Percentiles rank a stretch among this genome's conserved stretches.
Evolutionary conservation across 2,888 invertebrate species (phyloP).

Genomic region (Hypselothyrea guttata): DNA sequence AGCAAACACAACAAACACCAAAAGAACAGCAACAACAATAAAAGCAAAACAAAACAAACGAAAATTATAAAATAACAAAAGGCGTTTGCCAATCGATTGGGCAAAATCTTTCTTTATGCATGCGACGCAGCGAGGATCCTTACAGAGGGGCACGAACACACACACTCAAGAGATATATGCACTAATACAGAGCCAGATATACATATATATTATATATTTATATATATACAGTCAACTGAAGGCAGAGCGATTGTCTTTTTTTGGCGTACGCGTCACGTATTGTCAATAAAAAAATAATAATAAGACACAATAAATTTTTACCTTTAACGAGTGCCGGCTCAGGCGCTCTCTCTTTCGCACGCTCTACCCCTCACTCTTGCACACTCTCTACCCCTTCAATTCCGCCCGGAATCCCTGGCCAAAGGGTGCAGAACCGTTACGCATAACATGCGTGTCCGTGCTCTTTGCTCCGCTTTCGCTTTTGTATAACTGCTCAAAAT

Average conservation of each 20-base stretch:
- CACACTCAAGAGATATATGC: slow-evolving; percentile 1
- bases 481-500: slow-evolving; percentile 63
- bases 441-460: slow-evolving; percentile 48
- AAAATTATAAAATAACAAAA: slow-evolving; percentile 77
- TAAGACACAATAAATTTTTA: slow-evolving; percentile 79
- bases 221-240: too few species aligned
- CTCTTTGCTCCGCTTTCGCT: slow-evolving; percentile 47
- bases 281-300: slow-evolving; percentile 81
- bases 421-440: slow-evolving; percentile 10
- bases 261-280: slow-evolving; percentile 79
- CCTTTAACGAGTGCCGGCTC: slow-evolving; percentile 67
- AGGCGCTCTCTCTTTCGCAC: too few species aligned
- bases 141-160: slow-evolving; percentile 20
- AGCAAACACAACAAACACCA: slow-evolving; percentile 22
- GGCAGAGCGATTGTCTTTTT: slow-evolving; percentile 48
- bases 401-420: too few species aligned
- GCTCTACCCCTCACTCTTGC: slow-evolving; percentile 1
- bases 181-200: slow-evolving; percentile 11
- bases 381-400: too few species aligned
- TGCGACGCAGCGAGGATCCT: slow-evolving; percentile 51
- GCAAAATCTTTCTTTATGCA: slow-evolving; percentile 68
- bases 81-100: slow-evolving; percentile 64
- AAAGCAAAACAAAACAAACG: slow-evolving; percentile 68
- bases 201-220: slow-evolving; percentile 18
- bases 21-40: slow-evolving; percentile 13